Conservation (phyloP, 2,888 invertebrate species). For the Tachina lurida region DNA sequence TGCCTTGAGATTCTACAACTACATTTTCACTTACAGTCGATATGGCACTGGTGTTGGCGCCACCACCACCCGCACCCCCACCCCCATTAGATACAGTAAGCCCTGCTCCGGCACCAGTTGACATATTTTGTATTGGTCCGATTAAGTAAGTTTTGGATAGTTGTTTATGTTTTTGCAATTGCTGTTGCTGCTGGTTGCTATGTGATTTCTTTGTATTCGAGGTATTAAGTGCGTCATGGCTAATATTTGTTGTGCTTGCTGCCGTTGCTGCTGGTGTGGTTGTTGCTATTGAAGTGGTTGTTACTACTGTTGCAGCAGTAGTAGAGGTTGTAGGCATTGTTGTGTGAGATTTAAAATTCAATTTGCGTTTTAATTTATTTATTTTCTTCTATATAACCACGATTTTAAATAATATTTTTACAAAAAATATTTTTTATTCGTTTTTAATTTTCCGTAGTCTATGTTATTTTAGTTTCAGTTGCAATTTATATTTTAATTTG, state of each 20-base stretch:
- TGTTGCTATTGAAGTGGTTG: conserved; percentile 44
- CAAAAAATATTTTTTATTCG: background rate
- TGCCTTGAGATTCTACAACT: conserved; percentile 43
- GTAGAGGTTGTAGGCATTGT: conserved; percentile 64
- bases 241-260: conserved; percentile 55
- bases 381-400: background rate
- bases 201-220: conserved; percentile 51
- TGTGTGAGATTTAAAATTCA: conserved; percentile 20
- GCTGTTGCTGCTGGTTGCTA: conserved; percentile 36
- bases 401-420: conserved; percentile 9
- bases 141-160: conserved; percentile 63
- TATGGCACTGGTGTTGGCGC: background rate
- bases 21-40: conserved; percentile 38
- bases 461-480: conserved; percentile 23
- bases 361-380: background rate
- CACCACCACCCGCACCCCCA: background rate
- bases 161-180: conserved; percentile 40
- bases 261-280: conserved; percentile 44
- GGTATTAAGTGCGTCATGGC: conserved; percentile 37
- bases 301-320: conserved; percentile 50
- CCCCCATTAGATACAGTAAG: background rate
- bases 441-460: conserved; percentile 5
- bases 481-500: conserved; percentile 34
- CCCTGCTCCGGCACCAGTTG: conserved; percentile 30
- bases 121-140: conserved; percentile 65